Evolutionary conservation across 2,113 vertebrate species (phyloP).

Genomic region (Cyanocitta stelleri): DNA sequence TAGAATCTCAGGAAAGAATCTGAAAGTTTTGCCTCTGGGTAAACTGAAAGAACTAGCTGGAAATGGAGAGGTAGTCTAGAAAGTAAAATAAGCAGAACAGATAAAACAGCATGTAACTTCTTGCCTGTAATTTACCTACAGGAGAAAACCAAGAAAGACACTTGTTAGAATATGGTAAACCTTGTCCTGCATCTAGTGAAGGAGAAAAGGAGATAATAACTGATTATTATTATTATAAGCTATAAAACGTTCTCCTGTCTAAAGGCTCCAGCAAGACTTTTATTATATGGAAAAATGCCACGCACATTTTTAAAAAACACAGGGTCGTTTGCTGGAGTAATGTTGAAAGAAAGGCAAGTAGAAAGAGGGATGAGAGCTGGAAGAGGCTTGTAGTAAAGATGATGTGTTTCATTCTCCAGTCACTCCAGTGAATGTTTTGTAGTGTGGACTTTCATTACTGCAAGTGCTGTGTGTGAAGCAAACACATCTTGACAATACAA

Average conservation of each 20-base stretch:
- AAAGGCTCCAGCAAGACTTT: background rate
- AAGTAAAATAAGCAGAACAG: background rate
- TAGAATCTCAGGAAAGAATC: background rate
- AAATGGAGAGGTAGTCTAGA: background rate
- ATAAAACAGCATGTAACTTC: background rate
- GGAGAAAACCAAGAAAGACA: background rate
- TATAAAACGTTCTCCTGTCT: background rate
- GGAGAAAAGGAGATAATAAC: background rate
- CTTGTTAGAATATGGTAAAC: accelerated
- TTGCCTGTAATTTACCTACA: background rate
- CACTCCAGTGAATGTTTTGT: background rate
- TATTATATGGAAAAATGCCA: background rate
- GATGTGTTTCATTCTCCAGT: background rate
- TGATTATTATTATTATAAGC: background rate
- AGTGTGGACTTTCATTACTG: background rate
- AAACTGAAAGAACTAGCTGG: background rate
- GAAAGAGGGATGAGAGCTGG: background rate
- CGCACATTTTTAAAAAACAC: accelerated
- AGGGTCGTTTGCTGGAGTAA: background rate
- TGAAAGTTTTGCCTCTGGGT: background rate
- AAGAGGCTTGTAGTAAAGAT: background rate
- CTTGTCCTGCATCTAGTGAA: background rate
- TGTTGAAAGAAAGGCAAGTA: background rate
- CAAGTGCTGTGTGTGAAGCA: background rate
- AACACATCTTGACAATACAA: background rate